A percentile compares a stretch with the other conserved stretches of the same genome.
phyloP scores from a whole-genome alignment of 2,113 vertebrate genomes.

The Cavia porcellus region DNA sequence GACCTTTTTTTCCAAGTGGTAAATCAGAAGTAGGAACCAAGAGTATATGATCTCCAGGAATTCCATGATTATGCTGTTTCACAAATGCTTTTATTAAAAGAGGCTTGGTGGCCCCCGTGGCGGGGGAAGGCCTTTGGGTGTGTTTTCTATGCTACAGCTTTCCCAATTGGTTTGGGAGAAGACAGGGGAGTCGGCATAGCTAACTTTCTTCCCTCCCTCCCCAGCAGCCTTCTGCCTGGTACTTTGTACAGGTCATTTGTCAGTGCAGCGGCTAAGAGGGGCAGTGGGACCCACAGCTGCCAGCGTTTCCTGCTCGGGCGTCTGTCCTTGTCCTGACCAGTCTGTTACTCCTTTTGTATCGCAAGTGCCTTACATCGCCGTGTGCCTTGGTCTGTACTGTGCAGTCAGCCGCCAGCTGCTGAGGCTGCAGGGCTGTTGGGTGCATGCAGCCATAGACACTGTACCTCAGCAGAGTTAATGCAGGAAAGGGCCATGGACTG shows the following conservation, averaged over 20 bases:
- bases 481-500: slow-evolving; percentile 80
- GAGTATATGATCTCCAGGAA: background rate
- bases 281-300: accelerated
- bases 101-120: background rate
- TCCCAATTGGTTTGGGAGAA: background rate
- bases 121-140: background rate
- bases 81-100: background rate
- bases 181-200: accelerated
- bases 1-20: background rate
- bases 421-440: background rate
- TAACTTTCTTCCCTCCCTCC: no score
- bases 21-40: background rate
- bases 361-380: slow-evolving; percentile 86
- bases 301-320: accelerated
- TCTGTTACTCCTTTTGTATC: slow-evolving; percentile 23
- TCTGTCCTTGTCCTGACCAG: background rate
- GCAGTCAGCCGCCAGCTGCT: background rate
- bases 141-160: background rate
- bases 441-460: background rate
- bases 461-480: background rate
- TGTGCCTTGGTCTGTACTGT: background rate
- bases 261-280: background rate
- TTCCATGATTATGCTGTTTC: background rate
- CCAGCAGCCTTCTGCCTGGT: background rate
- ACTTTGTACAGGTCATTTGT: background rate